Percentiles rank a stretch among this genome's conserved stretches.
Evolutionary conservation across 2,888 invertebrate genomes (phyloP).

Genomic region (Lepidocyrtinus sp.): DNA sequence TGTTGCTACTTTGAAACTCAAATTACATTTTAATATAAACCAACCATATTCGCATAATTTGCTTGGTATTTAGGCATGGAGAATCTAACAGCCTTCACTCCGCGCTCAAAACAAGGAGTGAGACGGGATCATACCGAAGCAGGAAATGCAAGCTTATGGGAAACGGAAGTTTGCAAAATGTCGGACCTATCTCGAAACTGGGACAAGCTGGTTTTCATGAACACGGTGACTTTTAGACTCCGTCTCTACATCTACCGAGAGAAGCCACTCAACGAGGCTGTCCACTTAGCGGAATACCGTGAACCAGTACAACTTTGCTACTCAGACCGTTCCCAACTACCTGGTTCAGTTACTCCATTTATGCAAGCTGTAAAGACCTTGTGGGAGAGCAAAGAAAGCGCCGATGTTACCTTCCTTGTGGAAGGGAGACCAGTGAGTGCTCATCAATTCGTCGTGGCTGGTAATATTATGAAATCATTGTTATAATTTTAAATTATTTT

Average conservation of each 20-base stretch:
- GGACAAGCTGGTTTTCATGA: neutral
- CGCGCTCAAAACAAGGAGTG: too few relatives aligned
- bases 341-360: neutral
- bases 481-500: neutral
- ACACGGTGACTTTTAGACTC: slow-evolving; percentile 21
- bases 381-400: slow-evolving; percentile 3
- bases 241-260: slow-evolving; percentile 29
- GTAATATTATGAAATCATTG: slow-evolving; percentile 17
- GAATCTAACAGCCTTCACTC: slow-evolving; percentile 28
- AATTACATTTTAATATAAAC: too few relatives aligned
- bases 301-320: slow-evolving; percentile 33
- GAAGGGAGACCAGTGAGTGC: slow-evolving; percentile 26
- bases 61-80: slow-evolving; percentile 14
- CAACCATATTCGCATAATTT: too few relatives aligned
- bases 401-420: slow-evolving; percentile 24
- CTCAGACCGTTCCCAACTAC: neutral
- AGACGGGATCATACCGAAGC: neutral
- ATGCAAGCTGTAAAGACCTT: slow-evolving; percentile 14
- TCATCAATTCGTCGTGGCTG: slow-evolving; percentile 24
- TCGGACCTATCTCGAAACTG: slow-evolving; percentile 11
- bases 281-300: slow-evolving; percentile 5
- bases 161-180: slow-evolving; percentile 29
- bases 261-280: slow-evolving; percentile 34
- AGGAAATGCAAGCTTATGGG: slow-evolving; percentile 31
- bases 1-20: too few relatives aligned